phyloP scores from a whole-genome alignment of 2,888 invertebrate species.

The Argyresthia goedartella region DNA sequence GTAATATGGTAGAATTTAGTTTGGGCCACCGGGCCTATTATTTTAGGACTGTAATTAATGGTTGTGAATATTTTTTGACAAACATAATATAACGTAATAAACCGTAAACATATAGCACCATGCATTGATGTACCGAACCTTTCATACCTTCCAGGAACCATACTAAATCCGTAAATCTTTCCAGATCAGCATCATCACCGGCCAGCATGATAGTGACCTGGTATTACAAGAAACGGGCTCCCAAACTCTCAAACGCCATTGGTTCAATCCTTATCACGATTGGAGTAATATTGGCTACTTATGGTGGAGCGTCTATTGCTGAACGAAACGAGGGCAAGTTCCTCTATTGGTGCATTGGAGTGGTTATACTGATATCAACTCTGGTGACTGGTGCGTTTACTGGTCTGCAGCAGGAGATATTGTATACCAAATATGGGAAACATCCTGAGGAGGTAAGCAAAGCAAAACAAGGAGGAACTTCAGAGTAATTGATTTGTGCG shows the following conservation, averaged over 20 bases:
- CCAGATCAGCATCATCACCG: slow-evolving; percentile 56
- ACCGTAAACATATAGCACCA: too few relatives aligned
- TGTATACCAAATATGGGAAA: slow-evolving; percentile 55
- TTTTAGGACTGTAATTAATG: too few relatives aligned
- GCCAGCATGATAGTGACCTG: slow-evolving; percentile 58
- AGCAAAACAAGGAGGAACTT: too few relatives aligned
- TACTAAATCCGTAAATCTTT: too few relatives aligned
- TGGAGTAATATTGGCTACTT: slow-evolving; percentile 51
- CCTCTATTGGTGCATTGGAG: slow-evolving; percentile 50
- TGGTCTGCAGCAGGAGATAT: slow-evolving; percentile 52
- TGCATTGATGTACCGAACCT: too few relatives aligned
- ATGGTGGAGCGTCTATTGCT: slow-evolving; percentile 43
- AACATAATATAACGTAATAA: too few relatives aligned
- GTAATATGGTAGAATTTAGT: too few relatives aligned
- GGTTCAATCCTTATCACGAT: slow-evolving; percentile 50
- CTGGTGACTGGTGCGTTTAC: slow-evolving; percentile 52
- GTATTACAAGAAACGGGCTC: slow-evolving; percentile 36
- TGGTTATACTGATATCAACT: slow-evolving; percentile 38
- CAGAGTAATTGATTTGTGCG: too few relatives aligned
- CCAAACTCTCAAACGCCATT: slow-evolving; percentile 37
- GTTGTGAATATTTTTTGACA: too few relatives aligned
- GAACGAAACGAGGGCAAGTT: slow-evolving; percentile 41
- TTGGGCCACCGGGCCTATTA: too few relatives aligned
- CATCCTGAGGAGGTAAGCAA: slow-evolving; percentile 50
- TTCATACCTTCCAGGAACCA: too few relatives aligned